A percentile compares a stretch with the other conserved stretches of the same genome.
phyloP scores from a whole-genome alignment of 23 tunicate genomes.

The Trididemnum miniatum region DNA sequence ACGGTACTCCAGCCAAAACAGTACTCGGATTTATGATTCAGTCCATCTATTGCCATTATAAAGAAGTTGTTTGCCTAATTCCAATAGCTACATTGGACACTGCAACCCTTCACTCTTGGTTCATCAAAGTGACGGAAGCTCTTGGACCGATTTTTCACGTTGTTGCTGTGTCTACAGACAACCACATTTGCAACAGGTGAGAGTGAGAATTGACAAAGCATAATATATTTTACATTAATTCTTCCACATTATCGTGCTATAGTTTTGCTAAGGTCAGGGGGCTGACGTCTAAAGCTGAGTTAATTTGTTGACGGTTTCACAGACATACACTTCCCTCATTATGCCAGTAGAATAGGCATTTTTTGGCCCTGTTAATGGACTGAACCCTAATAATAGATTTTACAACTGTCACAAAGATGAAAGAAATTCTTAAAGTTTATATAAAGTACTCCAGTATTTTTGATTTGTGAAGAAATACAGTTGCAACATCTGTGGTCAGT shows the following conservation, averaged over 20 bases:
- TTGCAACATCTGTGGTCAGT: neutral
- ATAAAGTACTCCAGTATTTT: neutral
- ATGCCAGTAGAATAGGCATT: neutral
- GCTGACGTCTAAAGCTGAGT: neutral
- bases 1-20: constrained; percentile 8
- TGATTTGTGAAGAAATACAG: neutral
- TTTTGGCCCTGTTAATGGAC: neutral
- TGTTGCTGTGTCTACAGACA: constrained; percentile 7
- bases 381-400: neutral
- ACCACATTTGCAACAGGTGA: constrained; percentile 18
- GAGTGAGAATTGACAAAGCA: neutral
- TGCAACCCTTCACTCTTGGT: neutral
- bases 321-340: neutral
- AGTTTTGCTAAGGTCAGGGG: neutral
- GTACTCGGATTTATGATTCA: constrained; percentile 13
- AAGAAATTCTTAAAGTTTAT: neutral
- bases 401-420: neutral
- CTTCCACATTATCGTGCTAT: neutral
- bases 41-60: constrained; percentile 11
- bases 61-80: constrained; percentile 12
- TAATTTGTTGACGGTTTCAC: neutral
- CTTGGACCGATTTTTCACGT: neutral
- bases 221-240: neutral
- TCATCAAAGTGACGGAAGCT: neutral
- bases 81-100: neutral